Percentiles rank a stretch among this genome's conserved stretches.
Evolutionary conservation across 1,140 invertebrate genomes (phyloP).

Genomic region (Leptinotarsa defecta): DNA sequence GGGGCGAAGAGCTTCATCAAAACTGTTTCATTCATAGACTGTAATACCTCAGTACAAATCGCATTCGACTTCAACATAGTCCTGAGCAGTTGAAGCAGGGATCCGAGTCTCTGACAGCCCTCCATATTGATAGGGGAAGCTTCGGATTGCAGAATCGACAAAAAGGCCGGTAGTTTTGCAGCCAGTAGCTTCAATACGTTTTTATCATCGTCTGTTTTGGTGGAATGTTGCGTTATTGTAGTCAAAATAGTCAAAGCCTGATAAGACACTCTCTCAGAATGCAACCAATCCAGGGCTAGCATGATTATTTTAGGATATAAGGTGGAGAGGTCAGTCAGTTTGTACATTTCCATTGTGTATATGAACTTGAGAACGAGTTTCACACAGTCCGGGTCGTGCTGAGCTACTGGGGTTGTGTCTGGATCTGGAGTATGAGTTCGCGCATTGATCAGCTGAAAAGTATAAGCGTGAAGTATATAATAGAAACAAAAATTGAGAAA

Average conservation of each 20-base stretch:
- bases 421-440: not conserved
- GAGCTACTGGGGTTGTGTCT: slow-evolving; percentile 3
- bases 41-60: not conserved
- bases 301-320: slow-evolving; percentile 57
- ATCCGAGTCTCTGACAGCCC: slow-evolving; percentile 11
- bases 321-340: slow-evolving; percentile 51
- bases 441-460: slow-evolving; percentile 7
- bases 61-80: slow-evolving; percentile 13
- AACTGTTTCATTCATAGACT: slow-evolving; percentile 15
- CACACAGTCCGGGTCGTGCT: slow-evolving; percentile 57
- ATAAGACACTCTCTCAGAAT: slow-evolving; percentile 44
- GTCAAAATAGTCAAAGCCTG: slow-evolving; percentile 47
- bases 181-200: slow-evolving; percentile 40
- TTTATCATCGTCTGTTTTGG: slow-evolving; percentile 25
- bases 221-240: slow-evolving; percentile 41
- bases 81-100: slow-evolving; percentile 14
- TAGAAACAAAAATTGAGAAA: not conserved
- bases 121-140: slow-evolving; percentile 19
- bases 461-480: not conserved
- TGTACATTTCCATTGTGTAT: slow-evolving; percentile 56
- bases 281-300: slow-evolving; percentile 58
- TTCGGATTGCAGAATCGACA: slow-evolving; percentile 22
- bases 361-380: slow-evolving; percentile 61
- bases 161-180: slow-evolving; percentile 43
- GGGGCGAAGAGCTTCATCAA: slow-evolving; percentile 13